A percentile compares a stretch with the other conserved stretches of the same genome.
Evolutionary conservation across 2,113 vertebrate species (phyloP).

Genomic region (Gambusia holbrooki): DNA sequence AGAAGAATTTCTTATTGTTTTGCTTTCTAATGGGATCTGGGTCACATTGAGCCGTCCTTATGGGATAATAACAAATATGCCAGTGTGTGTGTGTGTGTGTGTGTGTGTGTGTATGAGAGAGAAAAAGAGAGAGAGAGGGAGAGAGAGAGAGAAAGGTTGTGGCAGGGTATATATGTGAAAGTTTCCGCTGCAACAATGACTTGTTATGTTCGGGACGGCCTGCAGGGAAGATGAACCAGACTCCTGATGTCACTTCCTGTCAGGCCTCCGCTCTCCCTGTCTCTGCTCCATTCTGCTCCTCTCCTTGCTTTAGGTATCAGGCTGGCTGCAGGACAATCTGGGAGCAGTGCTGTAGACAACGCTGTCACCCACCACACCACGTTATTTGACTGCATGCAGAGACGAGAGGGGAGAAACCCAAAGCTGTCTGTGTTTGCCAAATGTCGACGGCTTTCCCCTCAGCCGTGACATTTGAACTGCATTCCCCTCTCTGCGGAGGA

Average conservation of each 20-base stretch:
- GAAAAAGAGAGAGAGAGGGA: not conserved
- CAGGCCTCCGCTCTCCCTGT: not conserved
- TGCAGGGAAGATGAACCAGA: constrained; percentile 11
- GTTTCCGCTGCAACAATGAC: constrained; percentile 5
- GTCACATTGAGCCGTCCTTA: constrained; percentile 15
- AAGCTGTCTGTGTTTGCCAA: not conserved
- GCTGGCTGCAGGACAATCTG: not conserved
- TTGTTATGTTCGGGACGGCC: constrained; percentile 5
- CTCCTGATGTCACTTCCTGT: constrained; percentile 15
- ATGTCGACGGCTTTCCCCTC: not conserved
- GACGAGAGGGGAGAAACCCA: not conserved
- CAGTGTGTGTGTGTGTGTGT: constrained; percentile 5
- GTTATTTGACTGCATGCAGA: not conserved
- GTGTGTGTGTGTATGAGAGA: not conserved
- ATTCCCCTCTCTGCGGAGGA: not conserved
- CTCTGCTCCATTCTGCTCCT: not conserved
- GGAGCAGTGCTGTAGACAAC: not conserved
- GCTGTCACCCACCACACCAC: not conserved
- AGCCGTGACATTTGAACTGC: not conserved
- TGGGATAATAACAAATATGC: constrained; percentile 6
- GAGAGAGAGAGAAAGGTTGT: not conserved
- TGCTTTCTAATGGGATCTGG: constrained; percentile 21
- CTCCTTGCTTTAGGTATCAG: not conserved
- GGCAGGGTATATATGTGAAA: not conserved
- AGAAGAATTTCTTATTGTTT: constrained; percentile 14